Base-by-base conservation (phyloP, 1,140 invertebrate genomes). In the Philopotamus ludificatus region DNA sequence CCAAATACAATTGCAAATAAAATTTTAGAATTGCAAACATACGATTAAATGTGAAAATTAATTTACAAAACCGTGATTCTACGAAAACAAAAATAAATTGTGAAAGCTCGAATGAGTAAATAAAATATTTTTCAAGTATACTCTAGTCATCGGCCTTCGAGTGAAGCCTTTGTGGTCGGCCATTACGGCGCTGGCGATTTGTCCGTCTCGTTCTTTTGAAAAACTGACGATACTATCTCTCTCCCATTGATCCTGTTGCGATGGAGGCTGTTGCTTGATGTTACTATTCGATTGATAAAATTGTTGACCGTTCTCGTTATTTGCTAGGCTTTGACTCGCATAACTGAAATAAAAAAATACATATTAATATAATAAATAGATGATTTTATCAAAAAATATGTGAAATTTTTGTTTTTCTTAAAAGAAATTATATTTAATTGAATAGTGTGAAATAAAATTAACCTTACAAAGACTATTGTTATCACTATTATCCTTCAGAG, bases 161-260 rank as follows among this genome's bases (percentile, higher is more conserved):
- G 77, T 78, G 71, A 80, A 79, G 0, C 78, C 78, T 15, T 76
- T 53, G 54, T 77, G 74, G 47, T 79, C 78, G 1, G 74, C 75
- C 77, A 80, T 79, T 1, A 80, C 77, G n/a, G 76, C 76, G 45
- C 77, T 78, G 12, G 77, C 57, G 10, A 70, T 67, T 25, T 67
- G 57, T 73, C 74, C 15, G 68, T 63, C 63, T 54, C 71, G 9
- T 65, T 64, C 65, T 26, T 65, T 65, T 15, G 54, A 59, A 23
- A 53, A 23, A 45, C 64, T 64, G 1, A 63, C 45, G 12, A 70
- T 57, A 70, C 74, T 49, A 71, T 70, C 65, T 72, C 73, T 60
- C 71, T 72, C 67, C 72, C 74, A 70, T 42, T 65, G 54, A 7
- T 70, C 67, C 50, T 72, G 65, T 9, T 71, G 69, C 41, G 73